Evolutionary conservation across 1,140 invertebrate genomes (phyloP), one percentile per base, ranked within the genome.

Genomic region (Sycobia sp.): DNA sequence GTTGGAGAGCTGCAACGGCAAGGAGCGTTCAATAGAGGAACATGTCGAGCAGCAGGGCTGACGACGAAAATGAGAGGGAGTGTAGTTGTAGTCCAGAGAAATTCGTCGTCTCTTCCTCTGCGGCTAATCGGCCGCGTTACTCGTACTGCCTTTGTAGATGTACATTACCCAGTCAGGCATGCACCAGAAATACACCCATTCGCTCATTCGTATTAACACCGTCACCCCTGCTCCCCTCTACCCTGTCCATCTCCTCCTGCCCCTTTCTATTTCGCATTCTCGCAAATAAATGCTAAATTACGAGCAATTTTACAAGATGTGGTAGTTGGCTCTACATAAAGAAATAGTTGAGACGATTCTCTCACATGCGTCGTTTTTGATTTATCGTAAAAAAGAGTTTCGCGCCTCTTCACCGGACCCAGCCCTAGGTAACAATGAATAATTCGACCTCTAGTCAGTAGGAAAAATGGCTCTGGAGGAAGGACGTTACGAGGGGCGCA

Each of bases 341-440:
- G 46, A 65, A 65, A 65, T 59, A 65, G 58, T 54, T 62, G 50
- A 47, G 46, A 38, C 16, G n/a, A 32, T n/a, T 58, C 11, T n/a
- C 5, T 7, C 29, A 18, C 56, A 13, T 8, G 16, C 18, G 3
- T 4, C 13, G 16, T 38, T 50, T 49, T 18, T 63, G 62, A 63
- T 63, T 63, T 63, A 63, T 41, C 18, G 27, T 10, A 49, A 54
- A 62, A n/a, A 16, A 49, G 27, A 57, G 36, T 64, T 39, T 54
- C 38, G 16, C 25, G 22, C 38, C 36, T n/a, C 53, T 53, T 34
- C 10, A 34, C 25, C 22, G 16, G 58, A 34, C 29, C n/a, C n/a
- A n/a, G n/a, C n/a, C n/a, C n/a, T n/a, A n/a, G 23, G 51, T 36
- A 44, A 57, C 61, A 43, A 57, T 63, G 61, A 63, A 57, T 63